phyloP scores from a whole-genome alignment of 2,113 vertebrate genomes.

The Cichladusa arquata region DNA sequence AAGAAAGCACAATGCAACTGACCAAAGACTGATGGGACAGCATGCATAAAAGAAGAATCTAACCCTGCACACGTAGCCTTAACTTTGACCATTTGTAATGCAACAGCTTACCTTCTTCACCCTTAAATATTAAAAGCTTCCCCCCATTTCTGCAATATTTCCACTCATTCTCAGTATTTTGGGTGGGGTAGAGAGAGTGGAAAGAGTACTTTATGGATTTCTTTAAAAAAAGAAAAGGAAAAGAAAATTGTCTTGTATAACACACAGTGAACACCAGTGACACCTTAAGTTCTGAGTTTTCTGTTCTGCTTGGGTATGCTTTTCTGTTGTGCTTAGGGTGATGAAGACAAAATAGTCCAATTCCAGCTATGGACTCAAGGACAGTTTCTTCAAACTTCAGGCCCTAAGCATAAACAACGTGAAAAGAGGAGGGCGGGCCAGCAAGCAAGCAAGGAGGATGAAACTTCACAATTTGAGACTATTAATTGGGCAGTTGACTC shows the following conservation, averaged over 20 bases:
- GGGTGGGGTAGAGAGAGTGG: background rate
- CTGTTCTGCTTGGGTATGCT: too few species aligned
- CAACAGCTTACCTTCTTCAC: background rate
- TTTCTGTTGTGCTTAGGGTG: too few species aligned
- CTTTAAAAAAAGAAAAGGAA: background rate
- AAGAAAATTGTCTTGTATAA: background rate
- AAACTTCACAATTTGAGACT: too few species aligned
- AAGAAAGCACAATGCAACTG: background rate
- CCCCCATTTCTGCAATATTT: background rate
- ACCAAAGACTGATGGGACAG: background rate
- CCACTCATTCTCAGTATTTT: background rate
- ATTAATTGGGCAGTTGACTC: too few species aligned
- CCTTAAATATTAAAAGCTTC: background rate
- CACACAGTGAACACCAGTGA: background rate
- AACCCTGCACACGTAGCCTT: background rate
- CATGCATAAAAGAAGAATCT: background rate
- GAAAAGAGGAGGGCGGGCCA: too few species aligned
- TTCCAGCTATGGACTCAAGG: too few species aligned
- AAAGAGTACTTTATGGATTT: background rate
- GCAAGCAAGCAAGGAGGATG: too few species aligned
- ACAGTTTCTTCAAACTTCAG: too few species aligned
- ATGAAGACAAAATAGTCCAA: too few species aligned
- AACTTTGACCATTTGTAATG: background rate
- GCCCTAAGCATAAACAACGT: too few species aligned
- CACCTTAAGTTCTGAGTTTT: too few species aligned